Evolutionary conservation across 2,888 invertebrate genomes (phyloP).

Genomic region (Caenorhabditis auriculariae): DNA sequence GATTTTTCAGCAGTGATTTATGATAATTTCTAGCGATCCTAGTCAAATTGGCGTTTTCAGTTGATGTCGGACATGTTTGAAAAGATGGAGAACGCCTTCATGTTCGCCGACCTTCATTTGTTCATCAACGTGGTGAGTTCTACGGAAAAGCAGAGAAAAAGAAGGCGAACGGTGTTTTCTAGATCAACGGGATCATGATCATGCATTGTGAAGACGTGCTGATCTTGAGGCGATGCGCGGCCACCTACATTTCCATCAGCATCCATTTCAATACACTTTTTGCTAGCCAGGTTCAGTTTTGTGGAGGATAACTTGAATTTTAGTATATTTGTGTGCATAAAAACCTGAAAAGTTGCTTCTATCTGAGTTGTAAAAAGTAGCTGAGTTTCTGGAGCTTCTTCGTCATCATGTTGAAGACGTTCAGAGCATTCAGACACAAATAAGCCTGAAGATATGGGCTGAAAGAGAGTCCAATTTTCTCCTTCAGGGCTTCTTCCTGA

Average conservation of each 20-base stretch:
- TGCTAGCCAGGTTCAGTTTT: conserved; percentile 77
- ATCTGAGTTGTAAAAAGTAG: no score
- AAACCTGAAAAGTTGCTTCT: background rate
- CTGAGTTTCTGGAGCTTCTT: background rate
- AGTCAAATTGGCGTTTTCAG: no score
- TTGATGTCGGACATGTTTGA: conserved; percentile 61
- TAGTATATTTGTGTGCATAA: background rate
- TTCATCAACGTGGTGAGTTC: conserved; percentile 83
- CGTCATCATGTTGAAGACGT: background rate
- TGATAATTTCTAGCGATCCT: no score
- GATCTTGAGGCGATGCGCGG: conserved; percentile 87
- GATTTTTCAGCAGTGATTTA: no score
- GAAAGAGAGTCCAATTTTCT: no score
- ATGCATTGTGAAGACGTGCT: conserved; percentile 95
- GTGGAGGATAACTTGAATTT: background rate
- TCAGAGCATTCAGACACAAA: no score
- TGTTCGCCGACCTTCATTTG: conserved; percentile 84
- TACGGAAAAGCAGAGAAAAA: background rate
- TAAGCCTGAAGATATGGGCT: background rate
- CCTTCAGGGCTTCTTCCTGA: conserved; percentile 79
- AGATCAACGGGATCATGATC: conserved; percentile 84
- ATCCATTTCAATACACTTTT: conserved; percentile 98
- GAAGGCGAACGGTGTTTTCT: background rate
- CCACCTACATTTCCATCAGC: conserved; percentile 94
- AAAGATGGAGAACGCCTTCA: conserved; percentile 64